A percentile compares a stretch with the other conserved stretches of the same genome.
Conservation (phyloP, 2,888 invertebrate genomes). For the Thereva nobilitata region DNA sequence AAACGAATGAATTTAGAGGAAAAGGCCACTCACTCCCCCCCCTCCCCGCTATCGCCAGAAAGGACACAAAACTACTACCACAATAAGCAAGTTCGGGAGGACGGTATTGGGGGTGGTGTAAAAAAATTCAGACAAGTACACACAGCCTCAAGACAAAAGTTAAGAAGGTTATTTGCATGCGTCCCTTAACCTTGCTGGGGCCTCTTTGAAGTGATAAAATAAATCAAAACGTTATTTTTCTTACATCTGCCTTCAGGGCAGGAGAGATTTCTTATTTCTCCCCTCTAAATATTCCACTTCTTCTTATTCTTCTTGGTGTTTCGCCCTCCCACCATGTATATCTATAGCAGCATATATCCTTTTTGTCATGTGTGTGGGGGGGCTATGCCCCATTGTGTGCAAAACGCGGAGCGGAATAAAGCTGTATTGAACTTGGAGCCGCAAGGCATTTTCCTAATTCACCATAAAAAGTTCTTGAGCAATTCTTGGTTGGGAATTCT, state of each 20-base stretch:
- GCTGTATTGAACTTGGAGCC: constrained; percentile 27
- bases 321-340: neutral
- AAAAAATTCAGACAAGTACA: constrained; percentile 23
- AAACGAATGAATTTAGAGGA: too few species aligned
- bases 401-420: constrained; percentile 4
- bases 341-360: neutral
- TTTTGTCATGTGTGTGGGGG: constrained; percentile 11
- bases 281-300: neutral
- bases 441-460: constrained; percentile 24
- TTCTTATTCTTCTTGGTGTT: constrained; percentile 3
- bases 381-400: neutral
- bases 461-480: constrained; percentile 15
- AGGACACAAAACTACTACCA: neutral
- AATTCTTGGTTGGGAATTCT: too few species aligned
- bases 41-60: neutral
- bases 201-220: constrained; percentile 35
- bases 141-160: constrained; percentile 20
- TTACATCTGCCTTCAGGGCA: constrained; percentile 28
- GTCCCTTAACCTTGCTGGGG: constrained; percentile 21
- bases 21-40: neutral
- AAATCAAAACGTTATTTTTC: constrained; percentile 36
- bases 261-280: constrained; percentile 27
- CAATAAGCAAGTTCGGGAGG: neutral
- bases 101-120: constrained; percentile 1
- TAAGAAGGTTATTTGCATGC: constrained; percentile 39